A percentile compares a stretch with the other conserved stretches of the same genome.
Evolutionary conservation across 2,888 invertebrate species (phyloP).

Genomic region (Oligia strigilis): DNA sequence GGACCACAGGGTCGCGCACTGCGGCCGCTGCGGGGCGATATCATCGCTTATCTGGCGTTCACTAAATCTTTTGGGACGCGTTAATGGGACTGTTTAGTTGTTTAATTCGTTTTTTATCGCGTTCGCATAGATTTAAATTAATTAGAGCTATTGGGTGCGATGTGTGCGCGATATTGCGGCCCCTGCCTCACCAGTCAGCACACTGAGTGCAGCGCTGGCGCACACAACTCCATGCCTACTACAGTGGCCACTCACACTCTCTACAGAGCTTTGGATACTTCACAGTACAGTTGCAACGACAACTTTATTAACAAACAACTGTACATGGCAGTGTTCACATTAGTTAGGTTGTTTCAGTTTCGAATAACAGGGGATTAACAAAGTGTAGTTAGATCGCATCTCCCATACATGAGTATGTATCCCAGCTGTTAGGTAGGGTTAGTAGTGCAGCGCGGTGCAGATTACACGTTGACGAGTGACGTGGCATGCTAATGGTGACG

Average conservation of each 20-base stretch:
- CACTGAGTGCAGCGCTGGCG: background rate
- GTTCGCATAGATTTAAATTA: constrained; percentile 58
- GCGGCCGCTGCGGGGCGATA: constrained; percentile 51
- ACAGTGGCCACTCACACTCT: background rate
- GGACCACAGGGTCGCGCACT: constrained; percentile 28
- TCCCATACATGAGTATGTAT: background rate
- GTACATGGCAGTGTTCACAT: background rate
- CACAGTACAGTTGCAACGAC: background rate
- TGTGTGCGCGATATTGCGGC: constrained; percentile 7
- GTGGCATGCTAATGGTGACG: constrained; percentile 7
- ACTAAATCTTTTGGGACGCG: constrained; percentile 53
- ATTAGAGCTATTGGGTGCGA: constrained; percentile 37
- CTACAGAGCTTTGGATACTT: background rate
- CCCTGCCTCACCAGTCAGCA: background rate
- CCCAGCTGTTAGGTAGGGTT: background rate
- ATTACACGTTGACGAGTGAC: background rate
- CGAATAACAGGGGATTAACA: background rate
- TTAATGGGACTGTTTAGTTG: constrained; percentile 45
- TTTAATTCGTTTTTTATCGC: constrained; percentile 45
- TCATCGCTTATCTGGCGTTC: constrained; percentile 47
- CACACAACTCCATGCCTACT: background rate
- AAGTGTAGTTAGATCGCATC: background rate
- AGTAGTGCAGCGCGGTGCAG: background rate
- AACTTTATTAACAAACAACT: background rate
- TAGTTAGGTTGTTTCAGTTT: background rate